Percentiles rank a stretch among this genome's conserved stretches.
These are phyloP conservation scores for Empidonax alnorum DNA, from an alignment of 2,113 vertebrate species.

Conservation along the genomic window DNA sequence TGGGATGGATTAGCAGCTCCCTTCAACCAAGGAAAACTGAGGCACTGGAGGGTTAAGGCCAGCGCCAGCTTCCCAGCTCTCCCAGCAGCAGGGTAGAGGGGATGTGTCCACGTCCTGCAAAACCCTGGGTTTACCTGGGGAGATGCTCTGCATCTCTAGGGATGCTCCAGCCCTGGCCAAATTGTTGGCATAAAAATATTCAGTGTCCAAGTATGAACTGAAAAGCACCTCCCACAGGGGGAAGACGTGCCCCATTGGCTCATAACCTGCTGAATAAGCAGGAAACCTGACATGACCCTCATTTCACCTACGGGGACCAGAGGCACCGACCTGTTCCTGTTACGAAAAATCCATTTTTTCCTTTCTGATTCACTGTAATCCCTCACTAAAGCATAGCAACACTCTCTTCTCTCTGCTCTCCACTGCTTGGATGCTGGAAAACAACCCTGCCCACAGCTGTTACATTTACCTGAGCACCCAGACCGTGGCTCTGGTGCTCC, in stretches of 20 bases:
- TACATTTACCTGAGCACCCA: background rate
- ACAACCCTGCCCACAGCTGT: background rate
- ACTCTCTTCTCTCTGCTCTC: background rate
- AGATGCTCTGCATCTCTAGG: background rate
- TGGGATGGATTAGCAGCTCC: background rate
- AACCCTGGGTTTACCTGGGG: fast-evolving
- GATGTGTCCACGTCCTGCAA: background rate
- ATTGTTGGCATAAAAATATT: background rate
- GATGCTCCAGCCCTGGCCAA: background rate
- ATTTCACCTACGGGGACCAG: background rate
- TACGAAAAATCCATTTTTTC: background rate
- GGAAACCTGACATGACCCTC: background rate
- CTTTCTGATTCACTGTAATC: background rate
- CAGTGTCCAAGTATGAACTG: background rate
- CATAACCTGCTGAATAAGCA: background rate
- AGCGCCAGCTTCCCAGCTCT: background rate
- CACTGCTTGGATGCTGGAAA: background rate
- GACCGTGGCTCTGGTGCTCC: background rate
- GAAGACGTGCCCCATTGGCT: background rate
- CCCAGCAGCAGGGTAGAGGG: background rate
- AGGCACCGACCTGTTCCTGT: background rate
- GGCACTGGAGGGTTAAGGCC: background rate
- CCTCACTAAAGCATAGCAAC: background rate
- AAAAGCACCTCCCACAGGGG: background rate
- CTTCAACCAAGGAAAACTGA: background rate